Conservation (phyloP, 2,113 vertebrate genomes). For the Bos taurus region DNA sequence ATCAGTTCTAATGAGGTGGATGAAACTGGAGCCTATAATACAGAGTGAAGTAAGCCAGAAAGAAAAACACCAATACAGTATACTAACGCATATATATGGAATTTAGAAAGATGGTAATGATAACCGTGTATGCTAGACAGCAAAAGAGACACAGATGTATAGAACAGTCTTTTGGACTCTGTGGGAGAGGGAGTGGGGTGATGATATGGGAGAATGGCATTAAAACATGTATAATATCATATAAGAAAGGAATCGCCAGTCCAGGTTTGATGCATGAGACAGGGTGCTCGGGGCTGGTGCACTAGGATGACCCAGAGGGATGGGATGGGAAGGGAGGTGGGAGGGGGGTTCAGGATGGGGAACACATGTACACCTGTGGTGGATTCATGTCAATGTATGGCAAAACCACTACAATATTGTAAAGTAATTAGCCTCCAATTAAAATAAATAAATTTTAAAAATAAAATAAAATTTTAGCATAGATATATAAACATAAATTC, state of each 20-base stretch:
- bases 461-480: background rate
- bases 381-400: background rate
- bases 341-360: background rate
- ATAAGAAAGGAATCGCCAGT: rapidly evolving
- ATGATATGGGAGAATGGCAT: background rate
- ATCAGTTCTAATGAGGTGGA: background rate
- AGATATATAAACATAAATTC: background rate
- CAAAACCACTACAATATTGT: background rate
- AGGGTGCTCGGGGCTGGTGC: background rate
- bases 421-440: background rate
- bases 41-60: background rate
- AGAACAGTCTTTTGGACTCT: background rate
- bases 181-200: background rate
- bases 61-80: background rate
- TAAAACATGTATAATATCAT: background rate
- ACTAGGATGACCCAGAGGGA: background rate
- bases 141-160: background rate
- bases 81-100: background rate
- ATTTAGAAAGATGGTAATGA: background rate
- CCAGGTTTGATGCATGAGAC: background rate
- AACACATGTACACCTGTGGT: background rate
- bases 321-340: background rate
- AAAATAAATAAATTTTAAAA: background rate
- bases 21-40: background rate
- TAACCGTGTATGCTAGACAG: background rate